phyloP scores from a whole-genome alignment of 1,140 invertebrate species.

The Drosophila gunungcola region DNA sequence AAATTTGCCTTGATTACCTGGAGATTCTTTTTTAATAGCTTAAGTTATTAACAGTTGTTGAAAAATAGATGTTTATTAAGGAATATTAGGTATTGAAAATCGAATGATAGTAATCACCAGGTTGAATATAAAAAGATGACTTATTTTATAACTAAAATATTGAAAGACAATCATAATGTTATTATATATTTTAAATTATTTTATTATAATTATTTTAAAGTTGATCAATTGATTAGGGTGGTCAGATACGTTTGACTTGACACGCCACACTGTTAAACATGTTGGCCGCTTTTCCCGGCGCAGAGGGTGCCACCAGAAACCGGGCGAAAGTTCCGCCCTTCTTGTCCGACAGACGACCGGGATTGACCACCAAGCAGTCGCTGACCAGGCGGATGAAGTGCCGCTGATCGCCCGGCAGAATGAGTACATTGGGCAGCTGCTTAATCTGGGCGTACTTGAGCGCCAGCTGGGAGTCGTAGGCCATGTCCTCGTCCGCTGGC shows the following conservation, averaged over 20 bases:
- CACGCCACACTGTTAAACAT: slow-evolving; percentile 77
- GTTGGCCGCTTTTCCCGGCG: slow-evolving; percentile 49
- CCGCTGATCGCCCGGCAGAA: slow-evolving; percentile 93
- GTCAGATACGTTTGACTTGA: slow-evolving; percentile 67
- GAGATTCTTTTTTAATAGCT: too few species aligned
- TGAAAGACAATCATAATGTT: too few species aligned
- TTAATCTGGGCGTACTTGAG: slow-evolving; percentile 88
- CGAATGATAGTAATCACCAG: too few species aligned
- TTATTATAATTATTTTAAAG: neutral
- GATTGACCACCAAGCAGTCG: slow-evolving; percentile 93
- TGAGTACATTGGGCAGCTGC: slow-evolving; percentile 91
- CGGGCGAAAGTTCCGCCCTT: slow-evolving; percentile 88
- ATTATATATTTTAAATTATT: too few species aligned
- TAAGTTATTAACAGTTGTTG: too few species aligned
- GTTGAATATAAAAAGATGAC: too few species aligned
- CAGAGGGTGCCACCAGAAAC: slow-evolving; percentile 78
- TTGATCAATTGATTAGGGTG: neutral
- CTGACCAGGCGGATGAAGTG: slow-evolving; percentile 89
- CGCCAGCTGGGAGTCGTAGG: slow-evolving; percentile 89
- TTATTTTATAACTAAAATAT: too few species aligned
- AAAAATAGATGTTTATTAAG: too few species aligned
- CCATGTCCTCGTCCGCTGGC: slow-evolving; percentile 87
- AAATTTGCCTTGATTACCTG: too few species aligned
- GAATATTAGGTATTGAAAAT: too few species aligned
- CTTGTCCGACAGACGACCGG: slow-evolving; percentile 90